Conservation (phyloP, 2,888 invertebrate genomes). For the Caenorhabditis doughertyi region DNA sequence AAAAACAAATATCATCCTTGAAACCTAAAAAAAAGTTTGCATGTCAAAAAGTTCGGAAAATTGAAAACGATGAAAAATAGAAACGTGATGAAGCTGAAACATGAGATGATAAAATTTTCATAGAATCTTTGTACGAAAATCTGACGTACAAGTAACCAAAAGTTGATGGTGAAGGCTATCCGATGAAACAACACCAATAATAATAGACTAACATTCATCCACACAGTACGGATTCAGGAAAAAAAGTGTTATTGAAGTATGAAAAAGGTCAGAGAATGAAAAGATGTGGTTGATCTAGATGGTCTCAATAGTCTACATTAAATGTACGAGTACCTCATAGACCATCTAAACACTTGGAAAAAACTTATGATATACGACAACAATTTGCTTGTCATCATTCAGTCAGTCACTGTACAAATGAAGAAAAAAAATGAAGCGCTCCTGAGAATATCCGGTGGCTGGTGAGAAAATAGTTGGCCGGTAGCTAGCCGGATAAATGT, state of each 20-base stretch:
- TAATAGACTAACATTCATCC: too few species aligned
- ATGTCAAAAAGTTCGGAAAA: too few species aligned
- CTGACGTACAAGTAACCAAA: background rate
- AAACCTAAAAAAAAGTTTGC: too few species aligned
- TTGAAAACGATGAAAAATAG: background rate
- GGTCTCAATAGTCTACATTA: slow-evolving; percentile 2
- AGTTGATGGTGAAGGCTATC: too few species aligned
- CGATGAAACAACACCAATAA: background rate
- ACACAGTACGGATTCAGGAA: background rate
- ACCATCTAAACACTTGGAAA: slow-evolving; percentile 21
- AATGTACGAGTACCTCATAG: background rate
- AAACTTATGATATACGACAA: slow-evolving; percentile 14
- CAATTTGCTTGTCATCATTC: slow-evolving; percentile 1
- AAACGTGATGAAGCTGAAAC: too few species aligned
- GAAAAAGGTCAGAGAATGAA: background rate
- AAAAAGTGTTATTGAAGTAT: slow-evolving; percentile 5
- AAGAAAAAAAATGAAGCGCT: slow-evolving; percentile 13
- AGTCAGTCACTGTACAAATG: slow-evolving; percentile 41
- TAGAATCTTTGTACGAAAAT: too few species aligned
- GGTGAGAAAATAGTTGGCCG: slow-evolving; percentile 47
- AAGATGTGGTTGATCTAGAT: slow-evolving; percentile 4
- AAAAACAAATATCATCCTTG: too few species aligned
- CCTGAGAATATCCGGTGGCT: slow-evolving; percentile 49
- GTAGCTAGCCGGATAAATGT: slow-evolving; percentile 53
- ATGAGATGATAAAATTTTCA: too few species aligned